A percentile compares a stretch with the other conserved stretches of the same genome.
phyloP scores from a whole-genome alignment of 1,140 invertebrate genomes.

The Brachionus plicatilis region DNA sequence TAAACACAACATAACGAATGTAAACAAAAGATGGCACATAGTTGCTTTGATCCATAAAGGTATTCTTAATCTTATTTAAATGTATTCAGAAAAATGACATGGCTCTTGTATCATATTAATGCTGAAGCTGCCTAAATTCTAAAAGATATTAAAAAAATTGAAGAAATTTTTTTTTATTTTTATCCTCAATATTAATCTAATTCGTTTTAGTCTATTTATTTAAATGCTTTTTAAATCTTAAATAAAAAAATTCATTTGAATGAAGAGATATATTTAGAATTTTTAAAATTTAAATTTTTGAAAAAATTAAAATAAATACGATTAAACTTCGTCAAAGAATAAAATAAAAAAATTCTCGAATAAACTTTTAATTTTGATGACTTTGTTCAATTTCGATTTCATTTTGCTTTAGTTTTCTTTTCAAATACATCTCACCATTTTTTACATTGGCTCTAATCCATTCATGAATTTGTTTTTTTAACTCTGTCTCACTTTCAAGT shows the following conservation, averaged over 20 bases:
- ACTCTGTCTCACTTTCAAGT: constrained; percentile 61
- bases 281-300: neutral
- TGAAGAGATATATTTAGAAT: neutral
- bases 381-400: constrained; percentile 30
- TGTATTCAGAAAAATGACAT: too few species aligned
- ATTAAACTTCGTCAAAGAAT: neutral
- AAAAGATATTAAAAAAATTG: too few species aligned
- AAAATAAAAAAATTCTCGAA: neutral
- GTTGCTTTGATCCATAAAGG: too few species aligned
- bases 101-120: too few species aligned
- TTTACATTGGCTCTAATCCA: constrained; percentile 29
- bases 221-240: too few species aligned
- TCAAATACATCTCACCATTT: constrained; percentile 36
- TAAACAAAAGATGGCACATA: too few species aligned
- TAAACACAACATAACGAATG: too few species aligned
- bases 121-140: too few species aligned
- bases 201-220: too few species aligned
- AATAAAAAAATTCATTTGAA: neutral
- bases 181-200: too few species aligned
- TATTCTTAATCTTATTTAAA: too few species aligned
- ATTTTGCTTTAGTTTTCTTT: neutral
- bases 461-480: constrained; percentile 7
- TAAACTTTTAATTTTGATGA: neutral
- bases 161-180: too few species aligned
- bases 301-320: neutral